Conservation (phyloP, 2,113 vertebrate species). For the Arothron firmamentum region DNA sequence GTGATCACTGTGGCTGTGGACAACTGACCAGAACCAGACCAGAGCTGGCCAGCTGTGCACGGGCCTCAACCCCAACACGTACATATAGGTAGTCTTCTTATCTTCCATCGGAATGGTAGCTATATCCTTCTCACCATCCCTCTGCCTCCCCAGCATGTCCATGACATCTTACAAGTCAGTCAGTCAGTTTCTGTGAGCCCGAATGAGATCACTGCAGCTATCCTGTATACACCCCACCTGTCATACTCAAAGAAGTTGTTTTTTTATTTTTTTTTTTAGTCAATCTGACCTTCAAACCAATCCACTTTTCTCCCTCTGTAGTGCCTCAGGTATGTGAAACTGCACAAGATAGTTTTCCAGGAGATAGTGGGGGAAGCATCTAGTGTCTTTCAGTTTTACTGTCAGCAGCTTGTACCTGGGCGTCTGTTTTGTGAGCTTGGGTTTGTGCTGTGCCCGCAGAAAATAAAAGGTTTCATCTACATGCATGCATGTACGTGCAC, state of each 20-base stretch:
- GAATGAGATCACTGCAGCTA: slow-evolving; percentile 75
- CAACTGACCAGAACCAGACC: slow-evolving; percentile 82
- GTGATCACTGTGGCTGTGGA: slow-evolving; percentile 76
- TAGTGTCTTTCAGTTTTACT: slow-evolving; percentile 67
- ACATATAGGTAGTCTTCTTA: slow-evolving; percentile 15
- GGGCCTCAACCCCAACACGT: not conserved
- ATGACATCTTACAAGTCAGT: slow-evolving; percentile 85
- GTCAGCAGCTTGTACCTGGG: slow-evolving; percentile 47
- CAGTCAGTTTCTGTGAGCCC: slow-evolving; percentile 73
- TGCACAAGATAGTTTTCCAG: slow-evolving; percentile 39
- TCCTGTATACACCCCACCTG: slow-evolving; percentile 70
- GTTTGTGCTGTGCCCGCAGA: slow-evolving; percentile 32
- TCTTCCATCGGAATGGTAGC: slow-evolving; percentile 50
- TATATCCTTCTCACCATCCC: slow-evolving; percentile 43
- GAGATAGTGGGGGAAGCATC: slow-evolving; percentile 44
- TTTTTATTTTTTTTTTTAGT: slow-evolving; percentile 62
- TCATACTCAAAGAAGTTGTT: slow-evolving; percentile 67
- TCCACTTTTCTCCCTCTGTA: slow-evolving; percentile 58
- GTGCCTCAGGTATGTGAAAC: slow-evolving; percentile 56
- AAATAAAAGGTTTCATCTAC: slow-evolving; percentile 41
- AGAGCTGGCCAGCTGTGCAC: slow-evolving; percentile 64
- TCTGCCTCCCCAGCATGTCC: slow-evolving; percentile 58
- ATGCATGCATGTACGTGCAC: slow-evolving; percentile 24
- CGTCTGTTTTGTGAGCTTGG: slow-evolving; percentile 44
- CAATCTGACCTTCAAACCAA: slow-evolving; percentile 76